Conservation (phyloP, 30 jellyfish, hydroid and myxozoan genomes). For the Aurelia aurita complex sp. Pacific region DNA sequence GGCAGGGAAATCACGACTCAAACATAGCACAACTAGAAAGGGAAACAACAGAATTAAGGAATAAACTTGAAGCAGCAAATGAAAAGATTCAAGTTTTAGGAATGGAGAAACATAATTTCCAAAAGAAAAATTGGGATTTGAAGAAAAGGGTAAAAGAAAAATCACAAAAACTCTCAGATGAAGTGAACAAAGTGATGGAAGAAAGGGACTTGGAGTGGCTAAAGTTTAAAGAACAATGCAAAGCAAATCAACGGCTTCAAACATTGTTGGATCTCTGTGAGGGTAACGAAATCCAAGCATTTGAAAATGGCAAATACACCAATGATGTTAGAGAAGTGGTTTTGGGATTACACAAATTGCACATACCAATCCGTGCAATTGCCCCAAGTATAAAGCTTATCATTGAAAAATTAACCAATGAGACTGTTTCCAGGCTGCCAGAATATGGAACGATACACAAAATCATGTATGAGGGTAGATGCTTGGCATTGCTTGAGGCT, state of each 20-base stretch:
- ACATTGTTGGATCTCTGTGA: slow-evolving; percentile 17
- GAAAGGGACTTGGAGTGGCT: slow-evolving; percentile 31
- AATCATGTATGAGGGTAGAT: slow-evolving; percentile 13
- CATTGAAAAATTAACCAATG: slow-evolving; percentile 3
- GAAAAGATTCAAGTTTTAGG: slow-evolving; percentile 4
- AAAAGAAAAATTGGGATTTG: not conserved
- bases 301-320: no score
- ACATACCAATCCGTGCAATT: no score
- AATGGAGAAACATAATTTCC: slow-evolving; percentile 13
- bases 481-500: slow-evolving; percentile 7
- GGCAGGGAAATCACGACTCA: no score
- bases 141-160: no score
- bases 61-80: slow-evolving; percentile 22
- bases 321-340: no score
- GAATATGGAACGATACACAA: slow-evolving; percentile 19
- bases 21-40: no score
- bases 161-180: no score
- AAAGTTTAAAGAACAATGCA: slow-evolving; percentile 16
- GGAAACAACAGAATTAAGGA: not conserved
- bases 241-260: slow-evolving; percentile 8
- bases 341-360: no score
- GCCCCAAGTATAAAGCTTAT: slow-evolving; percentile 7
- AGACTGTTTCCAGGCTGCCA: slow-evolving; percentile 4
- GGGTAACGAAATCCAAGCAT: no score
- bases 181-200: not conserved